Base-by-base conservation (phyloP, 2,888 invertebrate genomes). In the Drosophila mayaguana region DNA sequence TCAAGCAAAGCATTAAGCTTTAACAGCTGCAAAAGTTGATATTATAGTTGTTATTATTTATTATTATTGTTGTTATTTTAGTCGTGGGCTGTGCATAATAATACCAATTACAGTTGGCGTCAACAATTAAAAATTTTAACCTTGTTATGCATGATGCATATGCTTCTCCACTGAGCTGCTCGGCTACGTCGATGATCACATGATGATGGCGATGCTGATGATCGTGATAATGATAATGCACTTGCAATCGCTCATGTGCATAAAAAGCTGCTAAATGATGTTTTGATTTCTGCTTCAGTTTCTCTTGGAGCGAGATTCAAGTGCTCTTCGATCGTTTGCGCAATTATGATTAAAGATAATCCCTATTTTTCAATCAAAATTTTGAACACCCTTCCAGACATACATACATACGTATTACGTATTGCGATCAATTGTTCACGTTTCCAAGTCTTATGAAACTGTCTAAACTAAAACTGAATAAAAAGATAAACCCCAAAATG, bases 131-230 rank as follows among this genome's bases (percentile, higher is more conserved):
- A 72, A 76, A 75, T 63, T 59, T 75, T 66, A 88, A 69, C 90
- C 75, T 81, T 80, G 85, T 88, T 86, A 86, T 80, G 78, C 90
- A 90, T 72, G 73, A 80, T 78, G 82, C 72, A 78, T 78, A 66
- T 60, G 78, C 66, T 34, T 42, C 32, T 40, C 38, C 43, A 36
- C 34, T 32, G 32, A 34, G 55, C 25, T 45, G 42, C 50, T 50
- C 50, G 25, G 28, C 50, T 54, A 50, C 18, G 16, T 14, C 34
- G 68, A 54, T 32, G 25, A 66, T 63, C 54, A 55, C 40, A 32
- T 14, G 32, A 67, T 42, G 34, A 61, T 59, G 25, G 50, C 43
- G 32, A 54, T 53, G 22, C 43, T 53, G 18, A 56, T 70, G 46
- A 61, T 50, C 45, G 56, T 57, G 18, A 70, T 63, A 46, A 63